A percentile compares a stretch with the other conserved stretches of the same genome.
These are phyloP conservation scores for Sipha maydis DNA, from an alignment of 2,888 invertebrate species.

Conservation along the genomic window DNA sequence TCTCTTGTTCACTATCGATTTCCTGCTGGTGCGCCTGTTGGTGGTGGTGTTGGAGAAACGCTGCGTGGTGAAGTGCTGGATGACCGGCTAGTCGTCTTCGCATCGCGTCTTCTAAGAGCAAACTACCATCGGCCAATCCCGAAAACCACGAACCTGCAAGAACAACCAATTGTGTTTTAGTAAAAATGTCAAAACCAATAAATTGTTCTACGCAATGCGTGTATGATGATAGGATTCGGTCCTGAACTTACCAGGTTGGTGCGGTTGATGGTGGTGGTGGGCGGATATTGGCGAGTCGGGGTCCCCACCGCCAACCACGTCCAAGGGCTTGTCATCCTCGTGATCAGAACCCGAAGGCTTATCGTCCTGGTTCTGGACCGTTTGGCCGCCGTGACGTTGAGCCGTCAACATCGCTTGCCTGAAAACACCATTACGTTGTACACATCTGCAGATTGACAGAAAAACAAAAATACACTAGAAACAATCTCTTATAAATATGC, in stretches of 20 bases:
- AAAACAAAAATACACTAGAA: constrained; percentile 46
- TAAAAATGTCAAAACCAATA: not conserved
- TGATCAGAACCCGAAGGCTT: constrained; percentile 66
- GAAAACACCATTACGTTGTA: constrained; percentile 66
- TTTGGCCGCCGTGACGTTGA: constrained; percentile 68
- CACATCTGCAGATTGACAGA: constrained; percentile 57
- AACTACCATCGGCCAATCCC: constrained; percentile 62
- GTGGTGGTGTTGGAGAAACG: constrained; percentile 64
- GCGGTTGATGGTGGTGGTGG: constrained; percentile 63
- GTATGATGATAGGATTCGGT: not conserved
- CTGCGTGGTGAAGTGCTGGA: constrained; percentile 65
- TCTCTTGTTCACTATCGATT: constrained; percentile 66
- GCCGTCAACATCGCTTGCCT: constrained; percentile 77
- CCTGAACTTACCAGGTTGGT: constrained; percentile 66
- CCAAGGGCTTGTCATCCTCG: constrained; percentile 85
- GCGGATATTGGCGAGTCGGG: constrained; percentile 73
- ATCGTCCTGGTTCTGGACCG: constrained; percentile 64
- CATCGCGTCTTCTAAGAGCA: constrained; percentile 62
- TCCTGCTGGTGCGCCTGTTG: constrained; percentile 65
- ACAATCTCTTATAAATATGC: not conserved
- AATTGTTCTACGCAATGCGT: not conserved
- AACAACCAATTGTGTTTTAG: not conserved
- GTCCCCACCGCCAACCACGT: constrained; percentile 84
- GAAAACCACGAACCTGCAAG: constrained; percentile 63
- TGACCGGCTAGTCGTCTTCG: constrained; percentile 64